Evolutionary conservation across 2,113 vertebrate genomes (phyloP), one percentile per base, ranked within the genome.

Genomic region (Euleptes europaea): DNA sequence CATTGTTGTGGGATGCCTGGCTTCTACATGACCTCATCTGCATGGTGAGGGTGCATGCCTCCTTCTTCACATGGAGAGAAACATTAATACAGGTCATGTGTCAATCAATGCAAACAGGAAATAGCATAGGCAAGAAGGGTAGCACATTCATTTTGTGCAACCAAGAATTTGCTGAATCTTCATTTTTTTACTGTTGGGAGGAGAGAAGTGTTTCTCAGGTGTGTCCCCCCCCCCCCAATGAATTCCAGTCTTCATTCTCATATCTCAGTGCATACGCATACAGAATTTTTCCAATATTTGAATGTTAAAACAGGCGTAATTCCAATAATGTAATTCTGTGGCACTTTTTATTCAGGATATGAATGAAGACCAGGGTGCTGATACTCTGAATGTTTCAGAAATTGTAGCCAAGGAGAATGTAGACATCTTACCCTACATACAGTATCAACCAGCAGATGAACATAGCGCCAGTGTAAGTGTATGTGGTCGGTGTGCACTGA

Each of bases 361-460:
- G 94, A 91, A 95, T 38, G 85, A 95, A 23, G 78, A 65, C 14
- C 81, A 54, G 74, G 75, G 57, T 60, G 35, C 82, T 80, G n/a
- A 86, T 69, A 81, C 19, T 83, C 96, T 96, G 57, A 94, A 97
- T 89, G 84, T 97, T 84, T 89, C 89, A 42, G 94, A 97, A 90
- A 83, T 98, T 79, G 91, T 98, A 33, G 90, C 94, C 66, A 90
- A 96, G 70, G 97, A 97, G 91, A 95, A 98, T 80, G 95, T 98
- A 73, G 98, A 98, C 91, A 92, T 98, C 92, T 93, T 98, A 49
- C 94, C 97, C 0, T 98, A 98, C 60, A 88, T 98, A 71, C 85
- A 69, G 70, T 98, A 97, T 97, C 74, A 90, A 19, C 1, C 15
- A 31, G 44, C 28, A 15, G 9, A 10, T 38, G 3, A 1, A 3